A percentile compares a stretch with the other conserved stretches of the same genome.
phyloP scores from a whole-genome alignment of 2,113 vertebrate species.

The Cricetomys ansorgei region DNA sequence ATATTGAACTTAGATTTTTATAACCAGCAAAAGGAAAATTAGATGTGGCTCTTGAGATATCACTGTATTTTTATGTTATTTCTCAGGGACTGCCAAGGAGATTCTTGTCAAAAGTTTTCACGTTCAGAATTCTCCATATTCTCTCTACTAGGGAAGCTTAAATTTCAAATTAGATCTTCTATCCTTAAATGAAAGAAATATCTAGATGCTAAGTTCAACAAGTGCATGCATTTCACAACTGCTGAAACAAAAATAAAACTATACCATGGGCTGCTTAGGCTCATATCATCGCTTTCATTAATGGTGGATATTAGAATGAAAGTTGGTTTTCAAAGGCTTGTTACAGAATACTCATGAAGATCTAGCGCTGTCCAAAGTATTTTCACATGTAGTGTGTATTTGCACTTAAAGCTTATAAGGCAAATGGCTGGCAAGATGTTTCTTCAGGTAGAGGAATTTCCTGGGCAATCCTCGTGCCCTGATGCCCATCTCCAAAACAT shows the following conservation, averaged over 20 bases:
- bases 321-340: background rate
- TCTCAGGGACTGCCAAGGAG: background rate
- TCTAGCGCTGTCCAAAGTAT: background rate
- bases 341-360: background rate
- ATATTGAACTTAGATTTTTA: background rate
- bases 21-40: background rate
- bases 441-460: background rate
- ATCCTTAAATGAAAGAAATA: background rate
- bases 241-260: slow-evolving; percentile 12
- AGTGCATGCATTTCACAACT: background rate
- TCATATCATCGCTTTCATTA: background rate
- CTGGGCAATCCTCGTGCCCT: background rate
- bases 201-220: background rate
- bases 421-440: too few species aligned
- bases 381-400: background rate
- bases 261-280: background rate
- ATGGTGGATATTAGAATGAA: background rate
- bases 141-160: background rate
- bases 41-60: background rate
- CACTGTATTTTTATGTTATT: background rate
- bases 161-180: background rate
- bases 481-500: background rate
- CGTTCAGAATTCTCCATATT: background rate
- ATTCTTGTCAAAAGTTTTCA: background rate
- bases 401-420: background rate